Conservation (phyloP, 53 echinoderm and acorn worm genomes). For the Crossaster papposus region DNA sequence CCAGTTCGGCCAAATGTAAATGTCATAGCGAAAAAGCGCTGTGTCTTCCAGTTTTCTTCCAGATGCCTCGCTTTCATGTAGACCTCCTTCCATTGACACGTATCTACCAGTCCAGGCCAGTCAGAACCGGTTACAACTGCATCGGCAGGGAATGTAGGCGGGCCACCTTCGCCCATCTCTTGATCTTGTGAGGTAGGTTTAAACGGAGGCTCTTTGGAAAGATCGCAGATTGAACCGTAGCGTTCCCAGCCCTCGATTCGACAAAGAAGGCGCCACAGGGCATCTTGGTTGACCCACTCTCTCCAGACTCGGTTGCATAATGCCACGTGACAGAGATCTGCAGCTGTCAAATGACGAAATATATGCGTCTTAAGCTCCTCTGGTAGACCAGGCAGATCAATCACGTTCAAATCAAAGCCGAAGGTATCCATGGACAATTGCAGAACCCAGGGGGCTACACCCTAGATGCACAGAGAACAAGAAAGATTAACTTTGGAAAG, state of each 20-base stretch:
- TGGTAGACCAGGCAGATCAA: not conserved
- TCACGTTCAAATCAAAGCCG: not conserved
- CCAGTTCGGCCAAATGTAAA: not conserved
- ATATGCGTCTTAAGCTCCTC: not conserved
- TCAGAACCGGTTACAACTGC: not conserved
- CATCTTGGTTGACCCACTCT: not conserved
- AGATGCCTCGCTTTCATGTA: constrained; percentile 27
- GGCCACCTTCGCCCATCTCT: not conserved
- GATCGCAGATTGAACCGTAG: not conserved
- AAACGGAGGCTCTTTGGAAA: not conserved
- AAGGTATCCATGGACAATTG: not conserved
- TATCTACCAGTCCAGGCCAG: not conserved
- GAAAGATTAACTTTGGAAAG: too few relatives aligned
- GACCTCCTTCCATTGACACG: constrained; percentile 5
- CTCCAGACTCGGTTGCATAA: not conserved
- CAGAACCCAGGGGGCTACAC: not conserved
- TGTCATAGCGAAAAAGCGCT: not conserved
- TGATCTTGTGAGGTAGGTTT: not conserved
- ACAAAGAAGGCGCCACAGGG: not conserved
- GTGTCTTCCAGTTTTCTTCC: not conserved
- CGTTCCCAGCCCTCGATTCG: not conserved
- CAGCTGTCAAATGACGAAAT: not conserved
- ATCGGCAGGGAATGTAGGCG: not conserved
- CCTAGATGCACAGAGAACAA: not conserved
- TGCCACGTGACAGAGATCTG: not conserved